Evolutionary conservation across 2,888 invertebrate genomes (phyloP), one percentile per base, ranked within the genome.

Genomic region (Torymus tubicola): DNA sequence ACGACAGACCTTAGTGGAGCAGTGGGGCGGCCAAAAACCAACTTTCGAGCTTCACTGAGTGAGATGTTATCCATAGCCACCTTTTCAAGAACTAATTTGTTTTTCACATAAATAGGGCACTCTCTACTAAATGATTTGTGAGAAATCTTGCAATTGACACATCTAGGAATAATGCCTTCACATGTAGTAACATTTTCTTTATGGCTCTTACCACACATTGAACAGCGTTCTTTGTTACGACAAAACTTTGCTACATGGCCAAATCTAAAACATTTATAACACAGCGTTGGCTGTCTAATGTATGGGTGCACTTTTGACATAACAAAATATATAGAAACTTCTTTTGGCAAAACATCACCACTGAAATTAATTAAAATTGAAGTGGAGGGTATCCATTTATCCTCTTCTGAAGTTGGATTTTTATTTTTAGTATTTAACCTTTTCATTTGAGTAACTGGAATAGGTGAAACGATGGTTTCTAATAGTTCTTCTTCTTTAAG

Each of bases 221-320:
- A 1, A 18, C 65, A 65, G n/a, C 18, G 50, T 16, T 65, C 52
- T 12, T 65, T n/a, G 18, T 18, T 52, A 10, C 65, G 21, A 12
- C 52, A 65, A 2, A 18, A 11, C 10, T 52, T 64, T 16, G 64
- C 64, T 12, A 50, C 14, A 53, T 53, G 67, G 12, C 52, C 67
- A 53, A 53, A 67, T 13, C 18, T 67, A 53, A 67, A 67, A 14
- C 67, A 67, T 5, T 67, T 67, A 16, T 10, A 67, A 18, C 67
- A 53, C 8, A 52, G 67, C 53, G 31, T 67, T 2, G 67, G 18
- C 18, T 4, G 16, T 52, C 53, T 67, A 4, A 53, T 21, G 13
- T 67, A 67, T 11, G 67, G 67, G 13, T 67, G 31, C 2, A 67
- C 67, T 21, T 53, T 67, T 0, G 67, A 31, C 52, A 18, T 53